Percentiles rank a stretch among this genome's conserved stretches.
These are phyloP conservation scores for Lomographa bimaculata DNA, from an alignment of 2,888 invertebrate species.

Conservation along the genomic window DNA sequence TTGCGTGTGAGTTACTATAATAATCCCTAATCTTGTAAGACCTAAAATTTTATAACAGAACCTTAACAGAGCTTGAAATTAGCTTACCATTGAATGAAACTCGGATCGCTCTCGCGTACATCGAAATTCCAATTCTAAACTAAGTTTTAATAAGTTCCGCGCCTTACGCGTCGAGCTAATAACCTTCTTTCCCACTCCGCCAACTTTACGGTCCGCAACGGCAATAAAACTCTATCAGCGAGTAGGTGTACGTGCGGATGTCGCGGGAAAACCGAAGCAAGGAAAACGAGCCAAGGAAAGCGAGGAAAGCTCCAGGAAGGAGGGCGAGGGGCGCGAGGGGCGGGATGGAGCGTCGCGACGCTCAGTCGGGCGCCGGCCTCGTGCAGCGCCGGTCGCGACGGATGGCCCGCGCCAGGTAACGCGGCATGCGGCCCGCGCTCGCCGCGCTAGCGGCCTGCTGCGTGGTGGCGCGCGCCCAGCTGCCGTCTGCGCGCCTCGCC, in stretches of 20 bases:
- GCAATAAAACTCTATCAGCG: constrained; percentile 68
- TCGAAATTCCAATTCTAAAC: constrained; percentile 35
- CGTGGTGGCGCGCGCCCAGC: constrained; percentile 72
- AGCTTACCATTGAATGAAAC: too few relatives aligned
- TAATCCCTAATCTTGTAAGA: constrained; percentile 17
- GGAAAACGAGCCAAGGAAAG: too few relatives aligned
- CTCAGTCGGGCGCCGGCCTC: constrained; percentile 79
- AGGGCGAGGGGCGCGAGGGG: constrained; percentile 33
- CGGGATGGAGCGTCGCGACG: constrained; percentile 53
- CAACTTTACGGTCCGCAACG: constrained; percentile 59
- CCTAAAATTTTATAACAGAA: constrained; percentile 23
- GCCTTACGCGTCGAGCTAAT: constrained; percentile 45
- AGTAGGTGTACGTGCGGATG: constrained; percentile 38
- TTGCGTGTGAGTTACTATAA: constrained; percentile 30
- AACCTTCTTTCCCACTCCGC: constrained; percentile 53
- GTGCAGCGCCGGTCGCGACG: constrained; percentile 74
- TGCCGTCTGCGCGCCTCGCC: constrained; percentile 62
- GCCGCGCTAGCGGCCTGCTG: constrained; percentile 77
- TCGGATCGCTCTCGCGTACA: too few relatives aligned
- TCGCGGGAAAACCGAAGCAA: too few relatives aligned
- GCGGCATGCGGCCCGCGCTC: constrained; percentile 79
- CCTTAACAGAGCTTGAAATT: too few relatives aligned
- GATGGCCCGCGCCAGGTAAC: constrained; percentile 64
- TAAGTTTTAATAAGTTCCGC: constrained; percentile 55
- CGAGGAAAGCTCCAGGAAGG: constrained; percentile 41